Evolutionary conservation across 2,888 invertebrate species (phyloP).

Genomic region (Sisyra nigra): DNA sequence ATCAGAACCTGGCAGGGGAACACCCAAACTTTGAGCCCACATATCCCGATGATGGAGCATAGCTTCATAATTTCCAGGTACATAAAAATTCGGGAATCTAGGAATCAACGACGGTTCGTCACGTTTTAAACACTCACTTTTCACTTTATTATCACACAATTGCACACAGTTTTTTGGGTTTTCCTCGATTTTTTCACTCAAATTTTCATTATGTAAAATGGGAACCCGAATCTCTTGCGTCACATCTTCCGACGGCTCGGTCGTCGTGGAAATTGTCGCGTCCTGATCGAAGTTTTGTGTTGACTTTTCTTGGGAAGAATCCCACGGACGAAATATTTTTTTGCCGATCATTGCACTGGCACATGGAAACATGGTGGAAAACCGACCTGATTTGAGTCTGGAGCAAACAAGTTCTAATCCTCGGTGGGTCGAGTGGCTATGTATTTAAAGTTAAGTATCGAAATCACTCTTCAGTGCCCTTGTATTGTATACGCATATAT

Average conservation of each 20-base stretch:
- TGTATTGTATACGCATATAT: too few species aligned
- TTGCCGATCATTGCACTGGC: not conserved
- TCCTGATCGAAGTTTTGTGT: conserved; percentile 27
- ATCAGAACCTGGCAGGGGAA: conserved; percentile 7
- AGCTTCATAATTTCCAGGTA: not conserved
- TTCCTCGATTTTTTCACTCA: too few species aligned
- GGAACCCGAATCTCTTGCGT: not conserved
- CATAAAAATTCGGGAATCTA: not conserved
- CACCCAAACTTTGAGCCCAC: not conserved
- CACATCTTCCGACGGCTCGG: conserved; percentile 14
- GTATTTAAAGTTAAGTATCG: too few species aligned
- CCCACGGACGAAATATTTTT: conserved; percentile 19
- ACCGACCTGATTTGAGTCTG: too few species aligned
- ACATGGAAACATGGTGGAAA: too few species aligned
- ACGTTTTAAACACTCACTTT: too few species aligned
- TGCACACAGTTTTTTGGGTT: too few species aligned
- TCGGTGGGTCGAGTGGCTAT: too few species aligned
- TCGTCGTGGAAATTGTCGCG: conserved; percentile 39
- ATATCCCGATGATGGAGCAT: not conserved
- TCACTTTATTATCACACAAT: too few species aligned
- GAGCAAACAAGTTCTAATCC: too few species aligned
- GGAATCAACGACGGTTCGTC: not conserved
- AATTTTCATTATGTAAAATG: not conserved
- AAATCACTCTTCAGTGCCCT: too few species aligned
- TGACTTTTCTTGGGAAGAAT: conserved; percentile 6